Conservation (phyloP, 1,140 invertebrate genomes). For the Chymomyza costata region DNA sequence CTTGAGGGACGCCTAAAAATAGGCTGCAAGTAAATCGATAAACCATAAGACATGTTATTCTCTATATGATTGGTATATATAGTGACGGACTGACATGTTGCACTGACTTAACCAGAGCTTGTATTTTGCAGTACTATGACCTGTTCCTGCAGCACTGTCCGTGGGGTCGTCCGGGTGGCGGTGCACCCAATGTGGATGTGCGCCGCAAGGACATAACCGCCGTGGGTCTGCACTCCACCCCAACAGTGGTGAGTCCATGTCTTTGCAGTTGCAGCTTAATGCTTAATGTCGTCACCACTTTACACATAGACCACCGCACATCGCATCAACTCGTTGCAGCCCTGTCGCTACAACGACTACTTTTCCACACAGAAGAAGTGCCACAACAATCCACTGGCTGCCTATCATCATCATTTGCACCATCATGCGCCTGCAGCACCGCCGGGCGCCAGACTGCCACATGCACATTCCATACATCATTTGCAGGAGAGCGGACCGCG, state of each 20-base stretch:
- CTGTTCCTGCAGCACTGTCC: conserved; percentile 76
- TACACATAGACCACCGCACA: conserved; percentile 49
- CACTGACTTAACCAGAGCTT: not conserved
- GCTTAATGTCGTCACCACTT: not conserved
- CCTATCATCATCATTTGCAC: conserved; percentile 53
- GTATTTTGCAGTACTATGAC: conserved; percentile 73
- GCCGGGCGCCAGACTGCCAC: conserved; percentile 37
- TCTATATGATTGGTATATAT: not conserved
- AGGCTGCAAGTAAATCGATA: conserved; percentile 52
- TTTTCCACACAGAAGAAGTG: conserved; percentile 66
- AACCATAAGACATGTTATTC: conserved; percentile 29
- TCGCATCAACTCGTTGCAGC: conserved; percentile 55
- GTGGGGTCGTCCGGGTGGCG: conserved; percentile 74
- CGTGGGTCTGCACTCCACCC: conserved; percentile 76
- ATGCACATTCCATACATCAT: conserved; percentile 60
- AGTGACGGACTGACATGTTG: conserved; percentile 14
- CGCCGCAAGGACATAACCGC: conserved; percentile 76
- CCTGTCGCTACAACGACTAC: conserved; percentile 67
- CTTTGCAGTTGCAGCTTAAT: not conserved
- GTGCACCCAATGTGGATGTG: conserved; percentile 75
- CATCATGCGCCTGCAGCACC: conserved; percentile 28
- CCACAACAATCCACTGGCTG: conserved; percentile 48
- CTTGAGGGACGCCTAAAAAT: conserved; percentile 27
- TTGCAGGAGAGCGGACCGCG: conserved; percentile 56
- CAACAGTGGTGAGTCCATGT: conserved; percentile 57